phyloP scores from a whole-genome alignment of 2,113 vertebrate species.

The Mirza zaza region DNA sequence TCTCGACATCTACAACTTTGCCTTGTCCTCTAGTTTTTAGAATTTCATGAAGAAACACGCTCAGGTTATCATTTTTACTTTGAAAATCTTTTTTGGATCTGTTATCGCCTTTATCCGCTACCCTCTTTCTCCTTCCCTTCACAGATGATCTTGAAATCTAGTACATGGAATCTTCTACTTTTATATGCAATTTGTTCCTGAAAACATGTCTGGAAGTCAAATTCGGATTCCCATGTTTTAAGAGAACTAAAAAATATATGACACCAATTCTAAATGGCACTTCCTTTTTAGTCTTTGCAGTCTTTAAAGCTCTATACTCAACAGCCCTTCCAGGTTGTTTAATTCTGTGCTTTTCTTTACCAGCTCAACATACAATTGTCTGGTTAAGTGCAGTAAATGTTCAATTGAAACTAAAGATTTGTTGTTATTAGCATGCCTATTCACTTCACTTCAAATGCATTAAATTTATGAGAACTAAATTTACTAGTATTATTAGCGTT shows the following conservation, averaged over 20 bases:
- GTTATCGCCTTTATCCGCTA: background rate
- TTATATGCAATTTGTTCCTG: background rate
- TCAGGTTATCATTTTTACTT: background rate
- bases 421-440: background rate
- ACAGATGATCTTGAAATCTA: background rate
- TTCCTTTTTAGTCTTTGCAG: background rate
- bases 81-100: background rate
- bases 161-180: background rate
- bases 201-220: slow-evolving; percentile 28
- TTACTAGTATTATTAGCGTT: background rate
- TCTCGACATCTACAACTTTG: background rate
- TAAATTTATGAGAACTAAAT: slow-evolving; percentile 22
- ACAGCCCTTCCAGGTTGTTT: slow-evolving; percentile 15
- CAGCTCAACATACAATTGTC: background rate
- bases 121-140: background rate
- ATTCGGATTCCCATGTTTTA: background rate
- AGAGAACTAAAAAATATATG: slow-evolving; percentile 16
- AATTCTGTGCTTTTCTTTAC: background rate
- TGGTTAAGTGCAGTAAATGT: background rate
- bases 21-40: background rate
- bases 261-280: background rate
- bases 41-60: background rate
- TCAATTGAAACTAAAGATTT: background rate
- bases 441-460: background rate
- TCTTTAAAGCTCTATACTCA: background rate